A percentile compares a stretch with the other conserved stretches of the same genome.
Conservation (phyloP, 2,113 vertebrate species). For the Dicrurus megarhynchus region DNA sequence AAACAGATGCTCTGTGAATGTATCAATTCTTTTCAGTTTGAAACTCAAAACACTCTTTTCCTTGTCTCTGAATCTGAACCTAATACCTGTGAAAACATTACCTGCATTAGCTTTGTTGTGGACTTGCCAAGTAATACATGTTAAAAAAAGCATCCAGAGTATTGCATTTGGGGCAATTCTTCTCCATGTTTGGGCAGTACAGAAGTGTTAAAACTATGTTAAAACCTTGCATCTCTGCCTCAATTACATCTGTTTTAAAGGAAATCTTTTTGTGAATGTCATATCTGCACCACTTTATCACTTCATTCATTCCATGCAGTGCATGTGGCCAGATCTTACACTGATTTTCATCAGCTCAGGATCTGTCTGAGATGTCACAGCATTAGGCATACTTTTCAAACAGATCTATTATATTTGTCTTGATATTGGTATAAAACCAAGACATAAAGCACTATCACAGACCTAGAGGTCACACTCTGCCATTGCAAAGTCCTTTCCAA, state of each 20-base stretch:
- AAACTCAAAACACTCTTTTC: background rate
- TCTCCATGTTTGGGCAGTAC: background rate
- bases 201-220: background rate
- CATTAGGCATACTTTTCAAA: background rate
- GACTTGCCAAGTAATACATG: background rate
- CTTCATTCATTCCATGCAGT: background rate
- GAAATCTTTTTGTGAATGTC: background rate
- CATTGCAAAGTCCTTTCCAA: background rate
- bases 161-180: background rate
- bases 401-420: background rate
- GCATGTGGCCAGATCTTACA: background rate
- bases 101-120: rapidly evolving
- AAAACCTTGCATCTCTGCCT: background rate
- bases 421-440: background rate
- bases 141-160: background rate
- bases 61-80: background rate
- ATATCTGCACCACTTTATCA: background rate
- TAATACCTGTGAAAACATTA: background rate
- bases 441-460: background rate
- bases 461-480: background rate
- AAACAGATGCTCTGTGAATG: background rate
- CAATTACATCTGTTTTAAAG: background rate
- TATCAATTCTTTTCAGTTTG: background rate
- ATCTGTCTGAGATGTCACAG: background rate
- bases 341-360: background rate